Base-by-base conservation (phyloP, 2,888 invertebrate species). In the Dinocampus coccinellae region DNA sequence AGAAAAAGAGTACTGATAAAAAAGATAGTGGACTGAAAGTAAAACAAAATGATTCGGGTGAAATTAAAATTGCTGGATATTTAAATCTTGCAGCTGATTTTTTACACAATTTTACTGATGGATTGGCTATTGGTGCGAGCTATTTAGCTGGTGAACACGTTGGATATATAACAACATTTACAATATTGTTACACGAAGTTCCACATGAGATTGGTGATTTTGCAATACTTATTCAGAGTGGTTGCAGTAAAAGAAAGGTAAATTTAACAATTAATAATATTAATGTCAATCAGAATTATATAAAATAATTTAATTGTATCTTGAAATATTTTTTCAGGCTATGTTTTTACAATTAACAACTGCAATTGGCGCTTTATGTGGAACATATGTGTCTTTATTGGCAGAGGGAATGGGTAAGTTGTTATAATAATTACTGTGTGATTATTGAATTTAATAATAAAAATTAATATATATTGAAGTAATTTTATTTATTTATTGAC, bases 171-270 rank as follows among this genome's bases (percentile, higher is more conserved):
- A 99, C 99, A 16, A 99, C 99, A 29, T 89, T 98, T 42, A 98
- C 98, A 1, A 98, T 99, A 83, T 90, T 99, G 66, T 89, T 99
- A 58, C 99, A 99, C 88, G 99, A 99, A 90, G 95, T 99, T 75
- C 99, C 99, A 39, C 99, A 99, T 90, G 99, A 99, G 89, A 98
- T 99, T 85, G 99, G 99, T 47, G 99, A 99, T 88, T 99, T 98
- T 90, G 99, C 99, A 13, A 99, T 99, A 87, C 91, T 99, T 69
- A 93, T 99, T 70, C 98, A 99, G 88, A 98, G 98, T 60, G 99
- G 99, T 26, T 98, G 97, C 85, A 94, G 95, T 9, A 92, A 95
- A 79, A 93, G 90, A 84, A 97, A 97, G 89, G 92, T 92, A 82
- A 77, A 75, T 76, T 58, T 42, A 58, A 61, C 16, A 26, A n/a